A percentile compares a stretch with the other conserved stretches of the same genome.
Evolutionary conservation across 1,140 invertebrate species (phyloP).

Genomic region (Drosophila kurseongensis): DNA sequence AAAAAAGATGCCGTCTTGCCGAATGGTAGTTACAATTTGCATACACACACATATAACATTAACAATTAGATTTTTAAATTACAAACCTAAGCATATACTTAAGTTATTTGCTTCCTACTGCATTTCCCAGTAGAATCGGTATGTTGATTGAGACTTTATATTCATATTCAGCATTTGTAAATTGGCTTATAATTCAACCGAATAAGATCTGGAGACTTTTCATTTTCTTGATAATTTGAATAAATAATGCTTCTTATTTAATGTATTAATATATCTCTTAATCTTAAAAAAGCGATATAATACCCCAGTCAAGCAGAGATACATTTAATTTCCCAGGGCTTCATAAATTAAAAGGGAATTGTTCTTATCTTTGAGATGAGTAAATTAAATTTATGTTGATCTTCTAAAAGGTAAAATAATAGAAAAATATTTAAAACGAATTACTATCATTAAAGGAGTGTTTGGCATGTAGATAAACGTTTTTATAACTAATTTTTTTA

Average conservation of each 20-base stretch:
- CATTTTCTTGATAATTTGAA: constrained; percentile 1
- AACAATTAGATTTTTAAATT: constrained; percentile 36
- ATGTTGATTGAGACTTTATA: constrained; percentile 17
- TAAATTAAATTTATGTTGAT: no score
- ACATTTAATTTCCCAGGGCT: no score
- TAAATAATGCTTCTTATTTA: neutral
- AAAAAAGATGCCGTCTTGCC: constrained; percentile 25
- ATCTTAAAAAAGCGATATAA: neutral
- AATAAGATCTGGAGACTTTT: constrained; percentile 1
- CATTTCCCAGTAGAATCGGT: constrained; percentile 1
- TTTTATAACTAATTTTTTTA: constrained; percentile 4
- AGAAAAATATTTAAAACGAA: no score
- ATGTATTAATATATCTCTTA: neutral
- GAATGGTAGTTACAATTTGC: constrained; percentile 12
- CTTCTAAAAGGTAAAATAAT: no score
- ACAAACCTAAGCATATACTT: constrained; percentile 34
- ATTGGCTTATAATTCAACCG: constrained; percentile 12
- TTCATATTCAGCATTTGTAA: constrained; percentile 35
- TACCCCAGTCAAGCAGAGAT: no score
- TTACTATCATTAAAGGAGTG: no score
- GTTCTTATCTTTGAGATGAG: no score
- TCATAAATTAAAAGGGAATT: no score
- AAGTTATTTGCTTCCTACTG: constrained; percentile 16
- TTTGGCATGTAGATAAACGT: neutral
- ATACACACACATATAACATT: constrained; percentile 24